These are phyloP conservation scores for Temnothorax nylanderi DNA, from an alignment of 1,140 invertebrate genomes.

Conservation along the genomic window DNA sequence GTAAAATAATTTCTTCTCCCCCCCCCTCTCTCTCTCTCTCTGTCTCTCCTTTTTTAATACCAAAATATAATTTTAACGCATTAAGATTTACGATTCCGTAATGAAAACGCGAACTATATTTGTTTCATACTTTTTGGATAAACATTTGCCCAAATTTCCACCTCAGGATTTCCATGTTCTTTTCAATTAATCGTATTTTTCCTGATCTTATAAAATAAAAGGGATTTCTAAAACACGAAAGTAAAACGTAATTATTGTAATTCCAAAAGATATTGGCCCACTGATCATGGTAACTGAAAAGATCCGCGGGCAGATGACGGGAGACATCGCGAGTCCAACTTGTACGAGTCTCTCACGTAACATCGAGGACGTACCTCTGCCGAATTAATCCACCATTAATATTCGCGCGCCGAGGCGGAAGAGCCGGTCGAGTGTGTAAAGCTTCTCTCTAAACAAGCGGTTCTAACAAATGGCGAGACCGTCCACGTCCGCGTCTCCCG, in stretches of 20 bases:
- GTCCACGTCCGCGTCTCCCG: constrained; percentile 38
- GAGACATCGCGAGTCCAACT: background rate
- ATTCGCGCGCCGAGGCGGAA: constrained; percentile 77
- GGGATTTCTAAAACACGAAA: background rate
- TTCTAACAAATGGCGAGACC: constrained; percentile 83
- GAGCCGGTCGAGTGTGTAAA: constrained; percentile 83
- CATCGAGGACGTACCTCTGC: constrained; percentile 56
- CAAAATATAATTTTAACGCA: background rate
- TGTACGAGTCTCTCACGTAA: constrained; percentile 65
- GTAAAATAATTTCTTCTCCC: background rate
- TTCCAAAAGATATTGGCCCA: background rate
- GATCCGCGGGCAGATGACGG: background rate
- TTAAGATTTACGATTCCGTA: background rate
- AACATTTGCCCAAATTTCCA: background rate
- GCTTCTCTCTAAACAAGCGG: constrained; percentile 84
- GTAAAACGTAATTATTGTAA: background rate
- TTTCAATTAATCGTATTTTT: background rate
- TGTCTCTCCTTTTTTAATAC: background rate
- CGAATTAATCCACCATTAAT: constrained; percentile 86
- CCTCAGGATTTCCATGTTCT: background rate
- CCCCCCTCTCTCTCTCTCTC: background rate
- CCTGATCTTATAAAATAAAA: background rate
- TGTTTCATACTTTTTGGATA: background rate
- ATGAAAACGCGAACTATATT: background rate
- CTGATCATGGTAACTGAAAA: background rate